These are phyloP conservation scores for Lathronympha strigana DNA, from an alignment of 2,888 invertebrate genomes.

Conservation along the genomic window DNA sequence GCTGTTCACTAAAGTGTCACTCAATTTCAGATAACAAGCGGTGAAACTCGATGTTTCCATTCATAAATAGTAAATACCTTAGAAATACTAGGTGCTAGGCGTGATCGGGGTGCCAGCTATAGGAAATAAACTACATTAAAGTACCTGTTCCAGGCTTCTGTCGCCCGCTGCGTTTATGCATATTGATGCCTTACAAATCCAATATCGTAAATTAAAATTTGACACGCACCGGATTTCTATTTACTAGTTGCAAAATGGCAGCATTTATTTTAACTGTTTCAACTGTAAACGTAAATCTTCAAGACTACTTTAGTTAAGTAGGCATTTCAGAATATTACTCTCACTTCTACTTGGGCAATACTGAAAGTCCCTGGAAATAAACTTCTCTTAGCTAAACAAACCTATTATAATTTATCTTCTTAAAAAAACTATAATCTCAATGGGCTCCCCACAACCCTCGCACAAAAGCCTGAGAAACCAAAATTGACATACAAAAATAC, in stretches of 20 bases:
- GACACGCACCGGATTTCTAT: constrained; percentile 35
- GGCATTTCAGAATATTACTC: background rate
- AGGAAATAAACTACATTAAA: constrained; percentile 30
- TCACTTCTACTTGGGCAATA: background rate
- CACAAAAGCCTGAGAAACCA: too few relatives aligned
- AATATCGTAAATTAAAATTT: constrained; percentile 41
- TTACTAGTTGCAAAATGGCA: constrained; percentile 27
- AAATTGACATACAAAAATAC: too few relatives aligned
- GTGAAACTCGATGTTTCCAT: constrained; percentile 31
- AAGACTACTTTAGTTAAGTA: background rate
- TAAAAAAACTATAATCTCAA: too few relatives aligned
- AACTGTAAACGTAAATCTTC: constrained; percentile 13
- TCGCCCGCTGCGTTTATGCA: constrained; percentile 39
- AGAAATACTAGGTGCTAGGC: constrained; percentile 25
- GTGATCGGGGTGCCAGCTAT: constrained; percentile 25
- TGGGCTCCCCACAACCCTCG: too few relatives aligned
- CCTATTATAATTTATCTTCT: too few relatives aligned
- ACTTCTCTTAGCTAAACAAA: too few relatives aligned
- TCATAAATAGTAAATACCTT: constrained; percentile 31
- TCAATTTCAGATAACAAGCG: constrained; percentile 25
- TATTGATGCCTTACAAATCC: constrained; percentile 40
- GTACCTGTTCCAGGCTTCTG: constrained; percentile 27
- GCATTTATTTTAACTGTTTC: constrained; percentile 20
- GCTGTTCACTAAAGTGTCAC: constrained; percentile 14
- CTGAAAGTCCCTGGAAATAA: too few relatives aligned